Conservation (phyloP, 2,113 vertebrate species). For the Polypterus senegalus region DNA sequence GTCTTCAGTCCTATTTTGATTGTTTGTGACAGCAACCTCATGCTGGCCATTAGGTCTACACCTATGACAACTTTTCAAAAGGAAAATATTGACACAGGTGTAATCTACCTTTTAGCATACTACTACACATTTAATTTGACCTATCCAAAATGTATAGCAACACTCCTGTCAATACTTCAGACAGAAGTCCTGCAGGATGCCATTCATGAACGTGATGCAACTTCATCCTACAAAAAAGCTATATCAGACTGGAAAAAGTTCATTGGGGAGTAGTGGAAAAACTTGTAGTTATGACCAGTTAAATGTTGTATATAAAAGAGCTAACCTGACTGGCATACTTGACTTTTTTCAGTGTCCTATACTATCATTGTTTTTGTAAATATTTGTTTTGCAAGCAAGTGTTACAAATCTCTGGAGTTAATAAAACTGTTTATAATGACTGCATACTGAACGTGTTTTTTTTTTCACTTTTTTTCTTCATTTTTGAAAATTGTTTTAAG, state of each 20-base stretch:
- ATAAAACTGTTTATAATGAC: too few species aligned
- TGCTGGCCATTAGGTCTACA: conserved; percentile 5
- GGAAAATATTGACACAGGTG: conserved; percentile 1
- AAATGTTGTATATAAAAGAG: too few species aligned
- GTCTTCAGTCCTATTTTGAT: conserved; percentile 7
- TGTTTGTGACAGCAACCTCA: conserved; percentile 9
- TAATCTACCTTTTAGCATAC: conserved; percentile 10
- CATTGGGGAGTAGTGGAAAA: conserved; percentile 2
- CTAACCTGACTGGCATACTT: too few species aligned
- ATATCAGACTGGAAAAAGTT: conserved; percentile 12
- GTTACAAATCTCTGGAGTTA: too few species aligned
- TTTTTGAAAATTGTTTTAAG: too few species aligned
- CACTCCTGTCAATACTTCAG: conserved; percentile 13
- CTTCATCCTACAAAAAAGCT: conserved; percentile 12
- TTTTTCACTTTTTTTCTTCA: too few species aligned
- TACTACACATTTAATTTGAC: conserved; percentile 10
- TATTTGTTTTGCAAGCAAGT: too few species aligned
- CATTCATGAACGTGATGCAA: conserved; percentile 14
- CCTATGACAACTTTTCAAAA: conserved; percentile 7
- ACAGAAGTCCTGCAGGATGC: conserved; percentile 12
- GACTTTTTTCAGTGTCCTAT: too few species aligned
- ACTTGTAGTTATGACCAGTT: too few species aligned
- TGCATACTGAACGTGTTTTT: too few species aligned
- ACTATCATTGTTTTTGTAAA: too few species aligned
- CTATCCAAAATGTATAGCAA: conserved; percentile 12